A percentile compares a stretch with the other conserved stretches of the same genome.
Conservation (phyloP, 30 jellyfish, hydroid and myxozoan species). For the Turritopsis dohrnii region DNA sequence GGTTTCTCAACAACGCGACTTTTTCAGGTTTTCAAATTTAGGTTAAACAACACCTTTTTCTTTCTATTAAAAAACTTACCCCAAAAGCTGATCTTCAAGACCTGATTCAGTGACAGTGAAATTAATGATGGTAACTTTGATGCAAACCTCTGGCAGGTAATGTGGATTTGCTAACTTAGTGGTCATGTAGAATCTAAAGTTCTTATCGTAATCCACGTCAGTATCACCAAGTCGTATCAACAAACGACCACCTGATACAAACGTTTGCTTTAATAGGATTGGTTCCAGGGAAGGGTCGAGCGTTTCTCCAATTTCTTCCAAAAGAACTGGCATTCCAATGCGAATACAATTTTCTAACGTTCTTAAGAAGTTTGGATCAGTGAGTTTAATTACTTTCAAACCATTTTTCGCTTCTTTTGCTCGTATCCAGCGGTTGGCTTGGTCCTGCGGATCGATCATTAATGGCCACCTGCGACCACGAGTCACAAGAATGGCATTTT, state of each 20-base stretch:
- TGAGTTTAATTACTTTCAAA: constrained; percentile 76
- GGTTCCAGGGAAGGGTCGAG: constrained; percentile 96
- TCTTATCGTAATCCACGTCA: constrained; percentile 86
- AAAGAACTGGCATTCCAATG: constrained; percentile 84
- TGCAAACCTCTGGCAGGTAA: constrained; percentile 93
- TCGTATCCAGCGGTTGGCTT: constrained; percentile 94
- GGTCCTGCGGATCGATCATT: constrained; percentile 98
- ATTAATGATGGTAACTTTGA: constrained; percentile 88
- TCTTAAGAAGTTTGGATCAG: constrained; percentile 73
- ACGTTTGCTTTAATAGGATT: constrained; percentile 76
- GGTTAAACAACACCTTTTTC: background rate
- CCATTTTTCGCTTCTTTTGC: constrained; percentile 72
- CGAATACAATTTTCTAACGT: constrained; percentile 85
- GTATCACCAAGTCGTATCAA: constrained; percentile 91
- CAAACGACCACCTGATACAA: constrained; percentile 87
- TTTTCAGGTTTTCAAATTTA: background rate
- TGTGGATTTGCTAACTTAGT: constrained; percentile 94
- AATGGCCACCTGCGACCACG: constrained; percentile 97
- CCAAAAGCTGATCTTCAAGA: constrained; percentile 88
- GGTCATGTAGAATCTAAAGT: constrained; percentile 88
- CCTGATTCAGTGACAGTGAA: constrained; percentile 93
- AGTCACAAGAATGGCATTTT: constrained; percentile 88
- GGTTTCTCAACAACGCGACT: too few relatives aligned
- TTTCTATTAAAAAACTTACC: constrained; percentile 48
- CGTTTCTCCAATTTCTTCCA: constrained; percentile 86